Evolutionary conservation across 2,797 vertebrate species (phyloP), one percentile per base, ranked within the genome.

Genomic region (Sebastes reedi): DNA sequence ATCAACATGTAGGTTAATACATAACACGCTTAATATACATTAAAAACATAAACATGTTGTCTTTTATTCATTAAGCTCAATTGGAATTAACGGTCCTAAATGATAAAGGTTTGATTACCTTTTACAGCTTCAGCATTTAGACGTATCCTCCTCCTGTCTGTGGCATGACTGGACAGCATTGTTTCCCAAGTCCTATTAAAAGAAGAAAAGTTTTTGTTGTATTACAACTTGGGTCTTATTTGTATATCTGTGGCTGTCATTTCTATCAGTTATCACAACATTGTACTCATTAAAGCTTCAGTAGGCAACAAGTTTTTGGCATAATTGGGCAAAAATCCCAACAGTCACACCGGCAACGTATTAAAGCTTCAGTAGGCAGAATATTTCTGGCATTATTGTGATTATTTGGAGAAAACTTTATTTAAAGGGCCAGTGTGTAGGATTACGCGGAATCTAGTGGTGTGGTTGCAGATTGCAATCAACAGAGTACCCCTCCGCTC

Each of bases 21-120:
- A 24, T 27, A 72, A 52, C 20, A 32, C 4, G 12, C 4, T 22
- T 29, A 5, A 36, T 46, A 16, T 9, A 68, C 30, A 13, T 30
- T 39, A 14, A 42, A 77, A 61, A 36, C 25, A 66, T 32, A 22
- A 76, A 78, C 24, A 46, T 32, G 22, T 36, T 67, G 12, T 34
- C 30, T 64, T 55, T 59, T 39, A 29, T 10, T 71, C 20, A 34
- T 4, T 61, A 22, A 67, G 24, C 2, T 27, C 3, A 10, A 4
- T 20, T 39, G 1, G 10, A 34, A 55, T 24, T 7, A 39, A 30
- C 1, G 0, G 2, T 8, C 10, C 11, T 16, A 2, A 1, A 55
- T 61, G 25, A 42, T 39, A 55, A 30, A 52, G 16, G 20, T 20
- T 27, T 54, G 5, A 59, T 39, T 24, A 36, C 29, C 4, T 66